These are phyloP conservation scores for Spea multiplicata DNA, from an alignment of 2,113 vertebrate genomes.

Conservation along the genomic window DNA sequence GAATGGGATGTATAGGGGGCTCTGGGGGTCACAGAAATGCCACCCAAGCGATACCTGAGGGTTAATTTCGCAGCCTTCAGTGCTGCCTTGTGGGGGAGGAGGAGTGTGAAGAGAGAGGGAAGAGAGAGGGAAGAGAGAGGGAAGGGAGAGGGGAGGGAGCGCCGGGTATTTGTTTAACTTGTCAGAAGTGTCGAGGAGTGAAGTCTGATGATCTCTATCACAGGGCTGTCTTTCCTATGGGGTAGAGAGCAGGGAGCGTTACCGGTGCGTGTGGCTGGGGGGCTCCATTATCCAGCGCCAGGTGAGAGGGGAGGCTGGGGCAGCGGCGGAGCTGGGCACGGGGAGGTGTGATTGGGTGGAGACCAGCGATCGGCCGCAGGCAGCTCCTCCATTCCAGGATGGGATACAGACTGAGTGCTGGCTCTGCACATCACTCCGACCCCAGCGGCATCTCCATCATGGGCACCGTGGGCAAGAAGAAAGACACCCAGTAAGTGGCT, in stretches of 20 bases:
- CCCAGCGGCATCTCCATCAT: conserved; percentile 26
- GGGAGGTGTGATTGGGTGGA: conserved; percentile 42
- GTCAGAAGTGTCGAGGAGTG: conserved; percentile 14
- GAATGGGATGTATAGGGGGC: background rate
- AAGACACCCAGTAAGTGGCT: conserved; percentile 29
- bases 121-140: background rate
- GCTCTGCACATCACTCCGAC: conserved; percentile 19
- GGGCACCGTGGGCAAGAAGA: conserved; percentile 44
- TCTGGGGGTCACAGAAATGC: background rate
- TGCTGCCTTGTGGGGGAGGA: conserved; percentile 26
- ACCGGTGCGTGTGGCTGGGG: background rate
- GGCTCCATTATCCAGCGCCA: background rate
- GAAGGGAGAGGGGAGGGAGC: background rate
- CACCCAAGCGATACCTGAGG: background rate
- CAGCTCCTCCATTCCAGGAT: conserved; percentile 32
- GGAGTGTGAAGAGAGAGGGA: conserved; percentile 7
- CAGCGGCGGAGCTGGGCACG: background rate
- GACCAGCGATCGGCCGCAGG: conserved; percentile 22
- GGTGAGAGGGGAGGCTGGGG: background rate
- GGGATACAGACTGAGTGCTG: conserved; percentile 38
- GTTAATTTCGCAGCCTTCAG: conserved; percentile 14
- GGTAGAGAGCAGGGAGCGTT: background rate
- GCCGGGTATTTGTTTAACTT: conserved; percentile 18
- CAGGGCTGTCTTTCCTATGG: background rate
- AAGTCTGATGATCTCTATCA: background rate